phyloP scores from a whole-genome alignment of 64 coral and sea anemone genomes.

The Stylophora pistillata region DNA sequence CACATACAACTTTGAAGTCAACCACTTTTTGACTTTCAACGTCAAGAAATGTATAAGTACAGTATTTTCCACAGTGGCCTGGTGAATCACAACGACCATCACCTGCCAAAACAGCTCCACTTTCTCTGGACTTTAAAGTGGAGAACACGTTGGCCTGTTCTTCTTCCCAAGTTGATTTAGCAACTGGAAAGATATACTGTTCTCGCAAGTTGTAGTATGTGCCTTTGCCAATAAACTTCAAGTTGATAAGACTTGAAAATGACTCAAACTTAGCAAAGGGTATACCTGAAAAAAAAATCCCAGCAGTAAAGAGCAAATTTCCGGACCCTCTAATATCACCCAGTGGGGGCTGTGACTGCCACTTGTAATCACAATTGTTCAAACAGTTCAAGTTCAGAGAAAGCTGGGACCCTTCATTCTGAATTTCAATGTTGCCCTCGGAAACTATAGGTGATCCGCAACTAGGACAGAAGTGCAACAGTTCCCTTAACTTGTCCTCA shows the following conservation, averaged over 20 bases:
- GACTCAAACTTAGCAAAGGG: constrained; percentile 37
- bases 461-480: constrained; percentile 39
- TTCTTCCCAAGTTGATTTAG: constrained; percentile 4
- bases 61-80: constrained; percentile 44
- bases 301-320: constrained; percentile 29
- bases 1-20: constrained; percentile 48
- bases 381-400: constrained; percentile 38
- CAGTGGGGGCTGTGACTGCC: constrained; percentile 46
- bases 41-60: constrained; percentile 52
- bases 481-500: constrained; percentile 16
- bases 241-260: constrained; percentile 8
- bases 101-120: constrained; percentile 36
- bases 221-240: constrained; percentile 31
- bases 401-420: constrained; percentile 41
- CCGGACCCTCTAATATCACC: neutral
- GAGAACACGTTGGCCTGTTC: constrained; percentile 20
- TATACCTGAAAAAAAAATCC: constrained; percentile 29
- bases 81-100: constrained; percentile 44
- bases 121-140: constrained; percentile 22
- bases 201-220: constrained; percentile 37
- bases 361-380: constrained; percentile 34
- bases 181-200: constrained; percentile 24
- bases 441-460: constrained; percentile 12
- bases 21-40: constrained; percentile 29
- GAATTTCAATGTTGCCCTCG: neutral